Conservation (phyloP, 2,888 invertebrate genomes). For the Atethmia centrago region DNA sequence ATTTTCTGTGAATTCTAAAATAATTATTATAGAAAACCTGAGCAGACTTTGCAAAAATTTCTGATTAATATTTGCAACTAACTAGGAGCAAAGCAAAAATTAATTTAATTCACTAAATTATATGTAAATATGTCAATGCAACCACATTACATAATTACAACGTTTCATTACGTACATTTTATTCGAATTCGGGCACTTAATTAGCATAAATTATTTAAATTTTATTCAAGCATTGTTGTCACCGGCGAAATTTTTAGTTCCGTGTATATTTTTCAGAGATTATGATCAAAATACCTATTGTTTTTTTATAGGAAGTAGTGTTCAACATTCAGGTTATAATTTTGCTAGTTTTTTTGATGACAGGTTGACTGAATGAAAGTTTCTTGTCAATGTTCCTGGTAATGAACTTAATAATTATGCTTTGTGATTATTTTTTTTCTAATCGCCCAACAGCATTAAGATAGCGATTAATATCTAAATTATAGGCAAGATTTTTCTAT, state of each 20-base stretch:
- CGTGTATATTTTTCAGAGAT: conserved; percentile 60
- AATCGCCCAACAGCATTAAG: background rate
- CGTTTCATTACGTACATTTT: conserved; percentile 55
- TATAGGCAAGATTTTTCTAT: too few relatives aligned
- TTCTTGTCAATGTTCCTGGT: background rate
- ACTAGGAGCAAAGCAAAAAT: conserved; percentile 32
- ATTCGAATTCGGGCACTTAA: conserved; percentile 56
- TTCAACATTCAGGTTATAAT: conserved; percentile 13
- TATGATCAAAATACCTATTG: conserved; percentile 58
- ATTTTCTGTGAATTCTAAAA: background rate
- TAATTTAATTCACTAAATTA: conserved; percentile 44
- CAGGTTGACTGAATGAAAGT: conserved; percentile 6
- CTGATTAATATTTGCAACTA: conserved; percentile 19
- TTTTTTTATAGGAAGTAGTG: conserved; percentile 33
- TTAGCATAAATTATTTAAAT: conserved; percentile 60
- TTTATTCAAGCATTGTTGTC: conserved; percentile 61
- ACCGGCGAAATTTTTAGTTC: conserved; percentile 48
- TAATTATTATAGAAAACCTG: background rate
- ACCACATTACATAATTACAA: conserved; percentile 55
- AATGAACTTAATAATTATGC: background rate
- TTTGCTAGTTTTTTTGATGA: conserved; percentile 12
- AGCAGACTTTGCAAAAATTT: conserved; percentile 1
- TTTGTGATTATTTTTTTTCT: background rate
- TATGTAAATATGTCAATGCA: conserved; percentile 53
- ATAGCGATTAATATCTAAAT: too few relatives aligned